A percentile compares a stretch with the other conserved stretches of the same genome.
Evolutionary conservation across 1,140 invertebrate species (phyloP).

Genomic region (Cataglyphis hispanica): DNA sequence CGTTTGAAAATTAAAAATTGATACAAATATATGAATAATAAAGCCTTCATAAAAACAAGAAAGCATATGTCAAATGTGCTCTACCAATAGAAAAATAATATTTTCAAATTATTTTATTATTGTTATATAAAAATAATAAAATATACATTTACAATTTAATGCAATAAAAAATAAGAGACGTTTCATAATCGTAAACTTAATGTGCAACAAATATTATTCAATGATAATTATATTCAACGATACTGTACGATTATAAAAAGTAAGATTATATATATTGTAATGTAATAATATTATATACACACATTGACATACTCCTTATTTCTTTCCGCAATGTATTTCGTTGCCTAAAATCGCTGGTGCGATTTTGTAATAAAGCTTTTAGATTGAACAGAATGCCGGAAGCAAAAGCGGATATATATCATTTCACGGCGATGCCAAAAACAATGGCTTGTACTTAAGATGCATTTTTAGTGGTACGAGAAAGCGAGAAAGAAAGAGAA

Average conservation of each 20-base stretch:
- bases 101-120: slow-evolving; percentile 7
- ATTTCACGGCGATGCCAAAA: slow-evolving; percentile 3
- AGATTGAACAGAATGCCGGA: slow-evolving; percentile 28
- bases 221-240: background rate
- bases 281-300: background rate
- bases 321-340: slow-evolving; percentile 4
- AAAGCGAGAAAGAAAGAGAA: slow-evolving; percentile 9
- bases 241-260: background rate
- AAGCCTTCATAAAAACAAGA: background rate
- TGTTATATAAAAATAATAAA: background rate
- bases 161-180: background rate
- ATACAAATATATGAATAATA: slow-evolving; percentile 9
- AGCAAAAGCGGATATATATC: slow-evolving; percentile 38
- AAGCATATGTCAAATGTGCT: background rate
- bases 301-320: background rate
- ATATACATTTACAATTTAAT: background rate
- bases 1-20: slow-evolving; percentile 9
- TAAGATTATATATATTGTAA: background rate
- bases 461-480: slow-evolving; percentile 3
- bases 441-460: slow-evolving; percentile 42
- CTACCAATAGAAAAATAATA: background rate
- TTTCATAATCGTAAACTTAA: background rate
- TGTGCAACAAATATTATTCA: background rate
- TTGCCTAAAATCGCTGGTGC: background rate
- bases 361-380: slow-evolving; percentile 50